A percentile compares a stretch with the other conserved stretches of the same genome.
Evolutionary conservation across 2,113 vertebrate genomes (phyloP).

Genomic region (Rhinolophus sinicus): DNA sequence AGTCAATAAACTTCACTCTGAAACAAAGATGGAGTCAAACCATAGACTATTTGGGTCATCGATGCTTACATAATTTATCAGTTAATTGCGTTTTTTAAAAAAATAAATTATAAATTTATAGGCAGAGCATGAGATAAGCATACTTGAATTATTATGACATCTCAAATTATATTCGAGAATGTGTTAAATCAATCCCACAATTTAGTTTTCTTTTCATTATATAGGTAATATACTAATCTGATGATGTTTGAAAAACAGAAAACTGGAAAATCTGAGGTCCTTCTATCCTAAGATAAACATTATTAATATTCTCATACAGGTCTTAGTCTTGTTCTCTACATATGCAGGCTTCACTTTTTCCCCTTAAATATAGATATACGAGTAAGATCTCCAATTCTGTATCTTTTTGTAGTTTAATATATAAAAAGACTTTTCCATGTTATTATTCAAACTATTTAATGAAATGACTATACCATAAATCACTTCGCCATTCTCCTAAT

Average conservation of each 20-base stretch:
- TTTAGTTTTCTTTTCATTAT: not conserved
- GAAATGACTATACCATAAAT: not conserved
- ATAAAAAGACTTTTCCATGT: not conserved
- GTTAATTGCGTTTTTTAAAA: not conserved
- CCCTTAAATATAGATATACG: not conserved
- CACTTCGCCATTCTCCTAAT: not conserved
- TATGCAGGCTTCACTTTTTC: not conserved
- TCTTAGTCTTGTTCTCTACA: slow-evolving; percentile 32
- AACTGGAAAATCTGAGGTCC: not conserved
- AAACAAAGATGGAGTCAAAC: slow-evolving; percentile 46
- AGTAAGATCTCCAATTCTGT: not conserved
- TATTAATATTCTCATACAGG: not conserved
- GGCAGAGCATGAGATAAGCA: not conserved
- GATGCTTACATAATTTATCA: not conserved
- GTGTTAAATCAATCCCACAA: not conserved
- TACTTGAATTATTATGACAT: not conserved
- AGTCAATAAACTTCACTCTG: not conserved
- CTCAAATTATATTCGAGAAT: slow-evolving; percentile 14
- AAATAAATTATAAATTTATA: not conserved
- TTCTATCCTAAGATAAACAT: not conserved
- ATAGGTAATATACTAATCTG: slow-evolving; percentile 25
- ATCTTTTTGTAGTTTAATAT: not conserved
- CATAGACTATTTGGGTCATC: not conserved
- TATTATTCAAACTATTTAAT: not conserved
- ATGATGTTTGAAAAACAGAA: slow-evolving; percentile 3